phyloP scores from a whole-genome alignment of 2,113 vertebrate species.

The Brevimyrus niger region DNA sequence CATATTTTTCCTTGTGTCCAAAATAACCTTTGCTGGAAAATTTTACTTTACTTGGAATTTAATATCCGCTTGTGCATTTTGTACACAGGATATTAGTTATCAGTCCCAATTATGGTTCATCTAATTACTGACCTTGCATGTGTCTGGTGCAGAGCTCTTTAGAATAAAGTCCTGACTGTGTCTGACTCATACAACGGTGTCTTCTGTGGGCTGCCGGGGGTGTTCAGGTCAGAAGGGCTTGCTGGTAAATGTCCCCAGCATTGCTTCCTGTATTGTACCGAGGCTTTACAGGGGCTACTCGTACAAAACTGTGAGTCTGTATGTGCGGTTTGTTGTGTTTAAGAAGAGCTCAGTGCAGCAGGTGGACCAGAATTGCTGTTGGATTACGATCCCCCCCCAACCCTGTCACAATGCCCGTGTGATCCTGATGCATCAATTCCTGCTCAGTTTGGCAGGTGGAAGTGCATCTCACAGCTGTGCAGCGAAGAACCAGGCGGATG shows the following conservation, averaged over 20 bases:
- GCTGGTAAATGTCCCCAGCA: neutral
- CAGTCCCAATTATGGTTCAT: conserved; percentile 3
- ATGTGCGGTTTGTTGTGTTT: neutral
- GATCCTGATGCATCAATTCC: neutral
- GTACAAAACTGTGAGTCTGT: neutral
- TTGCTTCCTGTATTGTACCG: neutral
- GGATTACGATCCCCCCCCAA: neutral
- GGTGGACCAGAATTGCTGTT: neutral
- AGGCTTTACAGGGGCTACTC: neutral
- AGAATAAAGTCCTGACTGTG: conserved; percentile 24
- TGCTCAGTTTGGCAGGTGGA: neutral
- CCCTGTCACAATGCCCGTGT: neutral
- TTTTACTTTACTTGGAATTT: conserved; percentile 16
- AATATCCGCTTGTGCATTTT: conserved; percentile 17
- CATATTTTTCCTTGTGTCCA: conserved; percentile 6
- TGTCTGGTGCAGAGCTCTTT: conserved; percentile 18
- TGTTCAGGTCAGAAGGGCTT: conserved; percentile 30
- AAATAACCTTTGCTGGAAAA: conserved; percentile 11
- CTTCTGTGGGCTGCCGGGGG: conserved; percentile 14
- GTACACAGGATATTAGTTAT: conserved; percentile 19
- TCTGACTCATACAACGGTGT: conserved; percentile 35
- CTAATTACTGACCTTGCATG: conserved; percentile 27
- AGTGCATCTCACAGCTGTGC: neutral
- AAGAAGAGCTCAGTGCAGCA: neutral
- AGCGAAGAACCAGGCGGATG: neutral